Evolutionary conservation across 2,888 invertebrate genomes (phyloP).

Genomic region (Dryadula phaetusa): DNA sequence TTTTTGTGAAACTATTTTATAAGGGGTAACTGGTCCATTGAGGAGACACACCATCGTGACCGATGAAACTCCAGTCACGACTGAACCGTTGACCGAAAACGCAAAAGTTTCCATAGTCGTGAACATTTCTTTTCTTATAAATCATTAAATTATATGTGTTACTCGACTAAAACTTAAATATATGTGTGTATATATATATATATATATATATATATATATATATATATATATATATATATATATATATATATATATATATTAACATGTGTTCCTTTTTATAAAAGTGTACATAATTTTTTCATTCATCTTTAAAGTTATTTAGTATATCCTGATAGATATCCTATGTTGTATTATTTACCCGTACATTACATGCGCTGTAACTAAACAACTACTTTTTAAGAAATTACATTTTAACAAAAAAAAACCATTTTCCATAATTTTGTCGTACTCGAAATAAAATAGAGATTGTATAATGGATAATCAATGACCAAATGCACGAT

Average conservation of each 20-base stretch:
- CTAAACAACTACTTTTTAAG: too few species aligned
- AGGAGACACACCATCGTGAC: slow-evolving; percentile 65
- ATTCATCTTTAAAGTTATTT: too few species aligned
- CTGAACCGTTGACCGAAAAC: slow-evolving; percentile 56
- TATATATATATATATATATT: too few species aligned
- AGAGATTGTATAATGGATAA: slow-evolving; percentile 6
- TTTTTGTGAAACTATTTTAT: slow-evolving; percentile 46
- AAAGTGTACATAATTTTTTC: too few species aligned
- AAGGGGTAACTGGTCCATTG: slow-evolving; percentile 63
- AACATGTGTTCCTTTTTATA: too few species aligned
- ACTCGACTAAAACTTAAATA: neutral
- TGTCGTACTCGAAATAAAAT: neutral
- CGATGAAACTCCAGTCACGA: slow-evolving; percentile 72
- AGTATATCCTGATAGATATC: too few species aligned
- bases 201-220: too few species aligned
- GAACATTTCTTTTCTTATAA: slow-evolving; percentile 5
- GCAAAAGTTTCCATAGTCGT: slow-evolving; percentile 52
- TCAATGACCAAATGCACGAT: slow-evolving; percentile 56
- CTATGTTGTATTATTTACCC: too few species aligned
- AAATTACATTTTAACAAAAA: too few species aligned
- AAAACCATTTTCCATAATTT: too few species aligned
- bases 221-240: too few species aligned
- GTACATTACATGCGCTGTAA: too few species aligned
- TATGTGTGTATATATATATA: neutral
- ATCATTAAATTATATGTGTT: neutral